Percentiles rank a stretch among this genome's conserved stretches.
Conservation (phyloP, 2,113 vertebrate species). For the Leptobrachium leishanense region DNA sequence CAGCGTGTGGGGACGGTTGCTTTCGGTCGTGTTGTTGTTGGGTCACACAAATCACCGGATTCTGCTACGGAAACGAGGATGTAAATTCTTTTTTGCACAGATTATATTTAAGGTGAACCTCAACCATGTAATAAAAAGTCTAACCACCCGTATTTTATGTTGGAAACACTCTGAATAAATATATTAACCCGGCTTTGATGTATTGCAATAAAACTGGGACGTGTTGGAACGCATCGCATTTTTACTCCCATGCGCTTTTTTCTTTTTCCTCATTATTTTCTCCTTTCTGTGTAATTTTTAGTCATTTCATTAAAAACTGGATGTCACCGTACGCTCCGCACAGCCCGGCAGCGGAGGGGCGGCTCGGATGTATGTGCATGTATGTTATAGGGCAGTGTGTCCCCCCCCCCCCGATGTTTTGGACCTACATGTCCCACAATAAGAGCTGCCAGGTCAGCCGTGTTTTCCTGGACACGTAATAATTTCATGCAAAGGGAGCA, state of each 20-base stretch:
- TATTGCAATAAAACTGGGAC: constrained; percentile 97
- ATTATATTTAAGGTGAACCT: constrained; percentile 92
- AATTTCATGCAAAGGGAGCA: too few relatives aligned
- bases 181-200: constrained; percentile 96
- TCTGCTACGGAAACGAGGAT: constrained; percentile 79
- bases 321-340: too few relatives aligned
- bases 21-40: constrained; percentile 68
- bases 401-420: too few relatives aligned
- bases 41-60: constrained; percentile 70
- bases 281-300: too few relatives aligned
- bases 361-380: too few relatives aligned
- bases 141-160: constrained; percentile 80
- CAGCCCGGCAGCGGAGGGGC: too few relatives aligned
- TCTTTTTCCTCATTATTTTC: too few relatives aligned
- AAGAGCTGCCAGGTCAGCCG: too few relatives aligned
- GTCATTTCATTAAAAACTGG: too few relatives aligned
- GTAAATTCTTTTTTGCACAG: constrained; percentile 95
- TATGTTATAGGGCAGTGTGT: too few relatives aligned
- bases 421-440: too few relatives aligned
- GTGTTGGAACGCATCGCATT: constrained; percentile 72
- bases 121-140: constrained; percentile 78
- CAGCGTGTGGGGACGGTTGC: constrained; percentile 40
- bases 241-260: neutral
- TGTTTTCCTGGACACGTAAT: too few relatives aligned
- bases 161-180: constrained; percentile 85